Evolutionary conservation across 2,797 vertebrate genomes (phyloP).

Genomic region (Onychomys torridus): DNA sequence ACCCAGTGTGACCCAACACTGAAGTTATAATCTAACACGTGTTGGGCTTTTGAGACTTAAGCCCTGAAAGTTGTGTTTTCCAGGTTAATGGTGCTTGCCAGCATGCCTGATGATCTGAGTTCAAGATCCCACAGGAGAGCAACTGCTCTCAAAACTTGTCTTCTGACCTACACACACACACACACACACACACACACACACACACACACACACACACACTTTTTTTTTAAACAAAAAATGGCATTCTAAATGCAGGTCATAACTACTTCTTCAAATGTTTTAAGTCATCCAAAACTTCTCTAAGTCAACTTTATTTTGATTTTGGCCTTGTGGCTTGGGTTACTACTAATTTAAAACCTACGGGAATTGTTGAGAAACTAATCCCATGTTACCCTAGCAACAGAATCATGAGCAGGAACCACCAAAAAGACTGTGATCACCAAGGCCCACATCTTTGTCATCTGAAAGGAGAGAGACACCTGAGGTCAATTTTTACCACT

Average conservation of each 20-base stretch:
- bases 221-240: neutral
- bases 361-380: neutral
- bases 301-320: neutral
- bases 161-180: neutral
- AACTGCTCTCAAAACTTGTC: too few species aligned
- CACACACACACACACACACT: neutral
- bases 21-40: accelerated
- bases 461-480: neutral
- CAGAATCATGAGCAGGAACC: neutral
- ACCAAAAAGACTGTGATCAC: neutral
- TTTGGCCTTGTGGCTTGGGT: neutral
- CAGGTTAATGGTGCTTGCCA: neutral
- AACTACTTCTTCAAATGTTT: neutral
- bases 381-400: neutral
- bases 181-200: neutral
- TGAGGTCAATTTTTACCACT: neutral
- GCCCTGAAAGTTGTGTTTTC: neutral
- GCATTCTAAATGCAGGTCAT: neutral
- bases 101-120: neutral
- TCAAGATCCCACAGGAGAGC: neutral
- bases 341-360: neutral
- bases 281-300: neutral
- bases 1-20: neutral
- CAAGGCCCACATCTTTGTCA: neutral
- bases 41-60: neutral